Base-by-base conservation (phyloP, 2,888 invertebrate genomes). In the Liopterus haemorrhoidalis region DNA sequence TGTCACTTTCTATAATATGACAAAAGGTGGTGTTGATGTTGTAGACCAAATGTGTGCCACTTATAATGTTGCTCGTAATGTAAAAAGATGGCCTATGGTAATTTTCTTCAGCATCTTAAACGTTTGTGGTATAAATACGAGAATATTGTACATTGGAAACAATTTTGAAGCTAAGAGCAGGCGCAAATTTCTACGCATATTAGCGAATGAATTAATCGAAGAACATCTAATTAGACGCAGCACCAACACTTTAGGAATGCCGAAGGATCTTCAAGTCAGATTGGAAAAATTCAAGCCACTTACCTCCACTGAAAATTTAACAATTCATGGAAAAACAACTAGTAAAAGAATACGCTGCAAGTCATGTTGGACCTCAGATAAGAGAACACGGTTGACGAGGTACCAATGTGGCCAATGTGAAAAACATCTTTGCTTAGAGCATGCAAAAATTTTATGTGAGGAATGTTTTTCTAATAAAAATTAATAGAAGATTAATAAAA, bases 71-170 rank as follows among this genome's bases (percentile, higher is more conserved):
- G 35, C 35, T n/a, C 15, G 35, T 6, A 3, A 35, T 3, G 20
- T 19, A 11, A 2, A 19, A 3, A 15, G 35, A 2, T 35, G 35
- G 35, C 35, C 35, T 5, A 35, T 20, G 35, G 35, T 35, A 5
- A 19, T 35, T 18, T 35, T 35, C 19, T 35, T 35, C 32, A 15
- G 14, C 12, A 32, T 32, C 14, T n/a, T n/a, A n/a, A n/a, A n/a
- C n/a, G n/a, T n/a, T n/a, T n/a, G n/a, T n/a, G n/a, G n/a, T n/a
- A 5, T 32, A 32, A 32, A 32, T 15, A 15, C 6, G 6, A 9
- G 9, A 22, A 22, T 22, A 6, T 8, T 8, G 6, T 6, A 6
- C 18, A 16, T 31, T 8, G 18, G 31, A 16, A 31, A 31, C 31
- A 31, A 31, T 18, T 16, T 18, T 9, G 31, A 31, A 31, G 31